phyloP scores from a whole-genome alignment of 2,797 vertebrate genomes.

The Craterocephalus amniculus region DNA sequence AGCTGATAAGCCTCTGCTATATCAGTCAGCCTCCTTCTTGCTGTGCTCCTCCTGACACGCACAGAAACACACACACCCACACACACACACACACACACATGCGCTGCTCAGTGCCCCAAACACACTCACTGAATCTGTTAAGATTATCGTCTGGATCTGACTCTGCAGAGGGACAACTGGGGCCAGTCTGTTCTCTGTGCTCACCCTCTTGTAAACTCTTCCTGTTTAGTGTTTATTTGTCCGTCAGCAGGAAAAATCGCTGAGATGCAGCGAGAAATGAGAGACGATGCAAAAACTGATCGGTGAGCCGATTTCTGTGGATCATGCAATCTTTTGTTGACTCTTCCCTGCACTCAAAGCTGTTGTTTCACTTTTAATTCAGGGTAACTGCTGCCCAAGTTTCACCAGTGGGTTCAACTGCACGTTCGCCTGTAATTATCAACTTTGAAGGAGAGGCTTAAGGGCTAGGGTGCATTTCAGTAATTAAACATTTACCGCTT shows the following conservation, averaged over 20 bases:
- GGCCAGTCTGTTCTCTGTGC: slow-evolving; percentile 53
- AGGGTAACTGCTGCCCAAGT: slow-evolving; percentile 6
- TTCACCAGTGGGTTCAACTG: slow-evolving; percentile 6
- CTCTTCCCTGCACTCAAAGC: neutral
- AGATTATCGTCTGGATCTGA: slow-evolving; percentile 55
- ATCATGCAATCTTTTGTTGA: slow-evolving; percentile 2
- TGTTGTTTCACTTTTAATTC: slow-evolving; percentile 2
- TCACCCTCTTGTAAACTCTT: slow-evolving; percentile 50
- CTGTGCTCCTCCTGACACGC: slow-evolving; percentile 30
- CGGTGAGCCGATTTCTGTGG: neutral
- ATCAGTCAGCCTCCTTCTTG: slow-evolving; percentile 54
- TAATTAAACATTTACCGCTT: slow-evolving; percentile 28
- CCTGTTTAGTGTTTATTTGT: slow-evolving; percentile 48
- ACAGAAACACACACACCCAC: slow-evolving; percentile 25
- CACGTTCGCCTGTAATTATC: slow-evolving; percentile 31
- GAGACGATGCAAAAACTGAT: slow-evolving; percentile 10
- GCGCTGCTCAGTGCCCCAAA: slow-evolving; percentile 24
- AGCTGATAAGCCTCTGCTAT: slow-evolving; percentile 72
- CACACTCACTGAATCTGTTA: slow-evolving; percentile 53
- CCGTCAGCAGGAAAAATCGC: slow-evolving; percentile 32
- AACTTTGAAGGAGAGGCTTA: slow-evolving; percentile 13
- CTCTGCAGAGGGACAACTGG: slow-evolving; percentile 54
- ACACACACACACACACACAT: slow-evolving; percentile 31
- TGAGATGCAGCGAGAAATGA: slow-evolving; percentile 10
- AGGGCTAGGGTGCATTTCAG: slow-evolving; percentile 25